phyloP scores from a whole-genome alignment of 2,888 invertebrate genomes.

The Phytoseiulus persimilis region DNA sequence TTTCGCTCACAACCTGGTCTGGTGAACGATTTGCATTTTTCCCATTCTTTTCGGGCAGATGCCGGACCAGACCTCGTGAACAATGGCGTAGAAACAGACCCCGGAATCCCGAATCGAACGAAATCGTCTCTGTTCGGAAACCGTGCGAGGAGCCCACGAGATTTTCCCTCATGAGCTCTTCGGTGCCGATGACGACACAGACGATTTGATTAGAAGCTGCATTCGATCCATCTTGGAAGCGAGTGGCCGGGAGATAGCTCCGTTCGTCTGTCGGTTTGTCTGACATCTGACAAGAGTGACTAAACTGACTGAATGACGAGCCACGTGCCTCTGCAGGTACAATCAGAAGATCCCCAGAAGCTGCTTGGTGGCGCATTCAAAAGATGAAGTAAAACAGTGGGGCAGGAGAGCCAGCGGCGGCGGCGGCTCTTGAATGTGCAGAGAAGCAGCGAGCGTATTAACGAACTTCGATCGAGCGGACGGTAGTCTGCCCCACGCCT shows the following conservation, averaged over 20 bases:
- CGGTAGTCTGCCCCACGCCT: not conserved
- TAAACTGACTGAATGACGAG: not conserved
- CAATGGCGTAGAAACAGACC: too few relatives aligned
- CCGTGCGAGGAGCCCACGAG: too few relatives aligned
- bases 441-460: not conserved
- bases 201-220: not conserved
- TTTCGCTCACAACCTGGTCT: too few relatives aligned
- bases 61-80: too few relatives aligned
- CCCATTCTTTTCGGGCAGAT: too few relatives aligned
- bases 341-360: not conserved
- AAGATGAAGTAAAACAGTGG: not conserved
- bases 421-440: not conserved
- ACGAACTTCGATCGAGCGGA: not conserved
- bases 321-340: constrained; percentile 5
- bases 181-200: too few relatives aligned
- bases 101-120: too few relatives aligned
- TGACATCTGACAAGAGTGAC: not conserved
- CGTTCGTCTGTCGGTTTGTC: not conserved
- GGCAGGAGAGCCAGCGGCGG: not conserved
- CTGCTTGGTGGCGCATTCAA: not conserved
- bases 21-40: too few relatives aligned
- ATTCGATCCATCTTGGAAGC: not conserved
- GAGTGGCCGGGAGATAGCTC: not conserved
- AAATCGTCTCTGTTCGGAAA: too few relatives aligned
- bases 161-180: too few relatives aligned